Base-by-base conservation (phyloP, 2,888 invertebrate species). In the Sisyra terminalis region DNA sequence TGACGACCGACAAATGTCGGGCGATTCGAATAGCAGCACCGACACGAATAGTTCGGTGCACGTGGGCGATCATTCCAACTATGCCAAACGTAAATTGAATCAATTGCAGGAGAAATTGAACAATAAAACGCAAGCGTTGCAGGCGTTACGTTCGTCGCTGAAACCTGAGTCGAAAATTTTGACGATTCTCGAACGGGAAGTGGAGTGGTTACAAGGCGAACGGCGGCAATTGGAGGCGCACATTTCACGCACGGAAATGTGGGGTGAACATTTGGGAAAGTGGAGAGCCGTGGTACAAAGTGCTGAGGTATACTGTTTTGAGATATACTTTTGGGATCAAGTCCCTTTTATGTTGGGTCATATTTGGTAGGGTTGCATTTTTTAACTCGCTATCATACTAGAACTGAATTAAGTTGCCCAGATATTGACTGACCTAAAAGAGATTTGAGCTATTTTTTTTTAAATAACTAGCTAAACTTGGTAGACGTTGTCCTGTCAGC, bases 201-300 rank as follows among this genome's bases (percentile, higher is more conserved):
- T 90, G 50, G 85, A 86, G 53, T 76, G 79, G 64, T 63, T 92
- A 41, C 79, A 81, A 48, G 78, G 78, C 3, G 88, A 89, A 55
- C 80, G 82, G 55, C 66, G 81, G 48, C 75, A 85, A 49, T 61
- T 89, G 32, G 88, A 90, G 57, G 82, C 84, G 0, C 89, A 92
- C 61, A 67, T 90, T 42, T 73, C 78, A 11, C 70, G 89, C 32
- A 90, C 90, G 0, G 87, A 89, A 63, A 75, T 81, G 39, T 92
- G 92, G 92, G 83, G 85, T 0, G 87, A 88, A 51, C 85, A 90
- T 58, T 66, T 90, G 49, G 89, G 90, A 15, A 73, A 74, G 49
- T 92, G 92, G 92, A 73, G 81, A 46, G 88, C 88, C 5, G 75
- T 78, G 34, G 82, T 90, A 16, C 83, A 85, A 57, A 82, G 79